Conservation (phyloP, 2,888 invertebrate genomes). For the Coenonympha glycerion region DNA sequence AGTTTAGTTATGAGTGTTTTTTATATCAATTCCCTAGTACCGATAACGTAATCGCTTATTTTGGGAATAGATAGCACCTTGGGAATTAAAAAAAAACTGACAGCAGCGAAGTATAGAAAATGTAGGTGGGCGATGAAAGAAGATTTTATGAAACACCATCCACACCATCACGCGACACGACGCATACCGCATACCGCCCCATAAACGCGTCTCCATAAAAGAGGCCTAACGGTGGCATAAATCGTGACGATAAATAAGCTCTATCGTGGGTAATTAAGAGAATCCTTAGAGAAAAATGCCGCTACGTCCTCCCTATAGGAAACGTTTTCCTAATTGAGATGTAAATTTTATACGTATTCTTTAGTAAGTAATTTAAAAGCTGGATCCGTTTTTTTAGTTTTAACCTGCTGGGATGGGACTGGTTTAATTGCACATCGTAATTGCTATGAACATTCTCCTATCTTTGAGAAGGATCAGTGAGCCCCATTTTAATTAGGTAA, state of each 20-base stretch:
- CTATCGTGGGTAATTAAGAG: constrained; percentile 37
- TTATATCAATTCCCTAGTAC: too few species aligned
- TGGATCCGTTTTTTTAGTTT: constrained; percentile 1
- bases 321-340: constrained; percentile 23
- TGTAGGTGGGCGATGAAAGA: too few species aligned
- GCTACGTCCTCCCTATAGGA: constrained; percentile 13
- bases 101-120: too few species aligned
- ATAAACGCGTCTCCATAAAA: too few species aligned
- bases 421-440: neutral
- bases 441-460: neutral
- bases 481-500: too few species aligned
- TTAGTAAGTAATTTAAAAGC: constrained; percentile 12
- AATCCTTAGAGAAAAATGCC: constrained; percentile 25
- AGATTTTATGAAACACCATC: too few species aligned
- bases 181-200: too few species aligned
- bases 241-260: constrained; percentile 43
- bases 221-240: constrained; percentile 39
- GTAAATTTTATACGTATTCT: constrained; percentile 16
- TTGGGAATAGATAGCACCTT: too few species aligned
- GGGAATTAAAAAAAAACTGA: too few species aligned
- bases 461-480: neutral
- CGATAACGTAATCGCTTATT: too few species aligned
- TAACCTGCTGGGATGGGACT: neutral
- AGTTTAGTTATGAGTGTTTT: too few species aligned
- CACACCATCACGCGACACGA: too few species aligned